A percentile compares a stretch with the other conserved stretches of the same genome.
These are phyloP conservation scores for Coregonus ussuriensis DNA, from an alignment of 2,797 vertebrate genomes.

Conservation along the genomic window DNA sequence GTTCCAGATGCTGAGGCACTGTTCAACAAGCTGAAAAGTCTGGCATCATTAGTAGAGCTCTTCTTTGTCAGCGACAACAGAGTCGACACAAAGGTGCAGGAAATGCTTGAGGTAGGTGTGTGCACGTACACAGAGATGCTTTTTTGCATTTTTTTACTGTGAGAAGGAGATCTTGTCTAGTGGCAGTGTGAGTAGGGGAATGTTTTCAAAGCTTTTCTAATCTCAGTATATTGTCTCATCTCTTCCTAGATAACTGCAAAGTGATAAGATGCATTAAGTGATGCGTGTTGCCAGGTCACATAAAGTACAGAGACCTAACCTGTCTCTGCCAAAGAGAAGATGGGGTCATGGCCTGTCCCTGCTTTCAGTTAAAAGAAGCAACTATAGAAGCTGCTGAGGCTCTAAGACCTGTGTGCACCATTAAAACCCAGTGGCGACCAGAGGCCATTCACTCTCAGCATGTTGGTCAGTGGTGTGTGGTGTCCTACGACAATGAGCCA, in stretches of 20 bases:
- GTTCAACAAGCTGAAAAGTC: background rate
- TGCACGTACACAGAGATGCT: no score
- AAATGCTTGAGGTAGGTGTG: background rate
- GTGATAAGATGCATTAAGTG: slow-evolving; percentile 29
- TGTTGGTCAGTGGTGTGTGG: no score
- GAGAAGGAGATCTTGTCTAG: no score
- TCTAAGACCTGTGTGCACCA: no score
- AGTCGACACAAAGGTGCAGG: background rate
- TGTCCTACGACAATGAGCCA: no score
- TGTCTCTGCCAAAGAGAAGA: slow-evolving; percentile 30
- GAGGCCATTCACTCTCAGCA: no score
- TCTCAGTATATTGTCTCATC: background rate
- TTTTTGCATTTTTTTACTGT: no score
- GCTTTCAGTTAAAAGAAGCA: slow-evolving; percentile 17
- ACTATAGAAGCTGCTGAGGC: no score
- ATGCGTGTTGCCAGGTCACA: background rate
- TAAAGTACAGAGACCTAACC: no score
- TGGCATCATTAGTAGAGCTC: slow-evolving; percentile 1
- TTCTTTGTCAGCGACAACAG: slow-evolving; percentile 4
- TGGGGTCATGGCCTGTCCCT: slow-evolving; percentile 41
- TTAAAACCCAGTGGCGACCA: no score
- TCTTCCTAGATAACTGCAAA: slow-evolving; percentile 26
- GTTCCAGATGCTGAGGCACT: slow-evolving; percentile 6
- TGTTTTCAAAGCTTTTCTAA: no score
- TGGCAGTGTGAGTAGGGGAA: no score